Evolutionary conservation across 92 coral and sea anemone genomes (phyloP), one percentile per base, ranked within the genome.

Genomic region (Scolanthus callimorphus): DNA sequence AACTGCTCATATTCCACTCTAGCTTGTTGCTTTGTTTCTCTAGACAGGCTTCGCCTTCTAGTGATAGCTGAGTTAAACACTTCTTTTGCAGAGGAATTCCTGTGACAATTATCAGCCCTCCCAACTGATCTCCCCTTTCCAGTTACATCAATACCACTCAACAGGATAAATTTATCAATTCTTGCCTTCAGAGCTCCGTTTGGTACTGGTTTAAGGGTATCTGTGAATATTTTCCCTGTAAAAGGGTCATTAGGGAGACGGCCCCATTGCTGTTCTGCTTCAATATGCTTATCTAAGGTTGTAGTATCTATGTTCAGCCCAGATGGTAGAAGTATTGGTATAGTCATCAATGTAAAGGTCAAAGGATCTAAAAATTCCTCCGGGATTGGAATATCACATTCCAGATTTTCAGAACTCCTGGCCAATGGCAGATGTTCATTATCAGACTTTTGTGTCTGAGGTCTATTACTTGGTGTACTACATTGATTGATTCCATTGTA

Each of bases 161-260:
- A 59, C 51, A 92, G 59, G 48, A 92, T 67, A 51, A 76, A 92
- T 52, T 79, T 80, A 56, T 92, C 98, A 73, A 92, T 89, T 51
- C 98, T 64, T 27, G 60, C 88, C 65, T 92, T 92, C 37, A 92
- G 85, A 2, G 96, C 75, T 34, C 82, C 80, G 70, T 92, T 92
- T 15, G 98, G 90, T 15, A 92, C 70, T n/a, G 96, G 82, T 29
- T 83, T 92, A 11, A 50, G 47, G 20, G 17, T 55, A 25, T 76
- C 79, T 22, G 90, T 74, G 43, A 92, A 85, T 19, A 78, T 37
- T n/a, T 83, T 60, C 6, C 98, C 98, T 41, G 98, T 92, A 46
- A 92, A 92, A 17, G 98, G 98, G 48, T 92, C 98, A 29, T 88
- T 74, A 17, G 98, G 90, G 26, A 57, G 48, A 48, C 98, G 81